A percentile compares a stretch with the other conserved stretches of the same genome.
phyloP scores from a whole-genome alignment of 2,797 vertebrate genomes.

The Pyrocephalus nanus region DNA sequence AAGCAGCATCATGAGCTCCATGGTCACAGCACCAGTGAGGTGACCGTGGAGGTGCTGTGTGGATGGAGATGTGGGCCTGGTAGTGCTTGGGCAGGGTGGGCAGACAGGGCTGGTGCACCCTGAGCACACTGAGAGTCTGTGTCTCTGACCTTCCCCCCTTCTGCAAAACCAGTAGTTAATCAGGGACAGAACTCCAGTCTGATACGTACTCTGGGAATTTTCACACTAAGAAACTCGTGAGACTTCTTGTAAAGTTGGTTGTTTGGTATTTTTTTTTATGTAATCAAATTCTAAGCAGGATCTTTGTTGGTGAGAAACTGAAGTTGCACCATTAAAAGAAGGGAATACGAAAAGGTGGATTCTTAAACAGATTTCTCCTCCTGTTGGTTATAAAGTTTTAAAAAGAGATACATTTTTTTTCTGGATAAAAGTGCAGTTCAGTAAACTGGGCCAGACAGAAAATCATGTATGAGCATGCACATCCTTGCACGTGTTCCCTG shows the following conservation, averaged over 20 bases:
- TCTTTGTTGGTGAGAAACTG: not conserved
- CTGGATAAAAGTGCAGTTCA: not conserved
- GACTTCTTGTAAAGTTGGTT: not conserved
- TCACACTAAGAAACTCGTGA: not conserved
- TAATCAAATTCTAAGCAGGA: not conserved
- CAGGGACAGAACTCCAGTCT: not conserved
- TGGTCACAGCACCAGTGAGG: not conserved
- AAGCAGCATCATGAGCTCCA: not conserved
- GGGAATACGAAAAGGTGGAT: not conserved
- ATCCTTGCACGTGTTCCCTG: not conserved
- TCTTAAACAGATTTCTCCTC: not conserved
- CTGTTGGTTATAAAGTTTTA: not conserved
- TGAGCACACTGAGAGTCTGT: rapidly evolving
- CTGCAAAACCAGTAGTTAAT: not conserved
- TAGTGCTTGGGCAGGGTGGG: not conserved
- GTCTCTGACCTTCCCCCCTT: not conserved
- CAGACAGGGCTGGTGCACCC: rapidly evolving
- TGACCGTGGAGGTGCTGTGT: no score
- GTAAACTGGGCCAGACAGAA: not conserved
- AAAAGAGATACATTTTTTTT: not conserved
- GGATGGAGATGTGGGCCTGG: not conserved
- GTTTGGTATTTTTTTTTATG: not conserved
- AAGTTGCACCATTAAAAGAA: not conserved
- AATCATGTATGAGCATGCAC: rapidly evolving
- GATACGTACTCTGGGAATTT: not conserved